Evolutionary conservation across 2,113 vertebrate species (phyloP).

Genomic region (Chelonoidis abingdonii): DNA sequence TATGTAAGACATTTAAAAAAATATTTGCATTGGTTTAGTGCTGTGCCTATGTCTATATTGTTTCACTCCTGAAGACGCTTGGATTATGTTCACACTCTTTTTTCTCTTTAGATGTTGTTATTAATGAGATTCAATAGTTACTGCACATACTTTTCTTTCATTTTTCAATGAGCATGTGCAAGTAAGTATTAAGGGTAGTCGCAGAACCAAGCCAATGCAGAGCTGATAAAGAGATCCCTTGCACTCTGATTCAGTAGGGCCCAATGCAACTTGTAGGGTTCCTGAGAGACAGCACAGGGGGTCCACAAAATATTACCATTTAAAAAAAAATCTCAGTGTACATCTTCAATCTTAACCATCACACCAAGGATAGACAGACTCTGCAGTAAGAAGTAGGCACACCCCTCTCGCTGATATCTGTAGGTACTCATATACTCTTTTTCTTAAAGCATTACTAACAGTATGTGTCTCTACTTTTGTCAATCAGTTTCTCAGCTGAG

Average conservation of each 20-base stretch:
- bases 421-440: too few species aligned
- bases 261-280: too few species aligned
- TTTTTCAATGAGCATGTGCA: rapidly evolving
- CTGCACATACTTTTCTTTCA: background rate
- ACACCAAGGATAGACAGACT: too few species aligned
- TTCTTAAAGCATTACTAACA: too few species aligned
- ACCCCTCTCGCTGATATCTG: too few species aligned
- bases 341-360: too few species aligned
- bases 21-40: background rate
- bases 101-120: background rate
- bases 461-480: too few species aligned
- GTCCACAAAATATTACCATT: too few species aligned
- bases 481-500: too few species aligned
- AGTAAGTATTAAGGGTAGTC: background rate
- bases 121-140: background rate
- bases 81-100: background rate
- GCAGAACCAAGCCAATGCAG: background rate
- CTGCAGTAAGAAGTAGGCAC: too few species aligned
- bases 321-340: too few species aligned
- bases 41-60: background rate
- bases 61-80: background rate
- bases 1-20: background rate
- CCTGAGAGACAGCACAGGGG: too few species aligned
- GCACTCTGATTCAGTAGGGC: background rate
- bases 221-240: background rate